These are phyloP conservation scores for Temnothorax rugatulus DNA, from an alignment of 2,888 invertebrate species.

Conservation along the genomic window DNA sequence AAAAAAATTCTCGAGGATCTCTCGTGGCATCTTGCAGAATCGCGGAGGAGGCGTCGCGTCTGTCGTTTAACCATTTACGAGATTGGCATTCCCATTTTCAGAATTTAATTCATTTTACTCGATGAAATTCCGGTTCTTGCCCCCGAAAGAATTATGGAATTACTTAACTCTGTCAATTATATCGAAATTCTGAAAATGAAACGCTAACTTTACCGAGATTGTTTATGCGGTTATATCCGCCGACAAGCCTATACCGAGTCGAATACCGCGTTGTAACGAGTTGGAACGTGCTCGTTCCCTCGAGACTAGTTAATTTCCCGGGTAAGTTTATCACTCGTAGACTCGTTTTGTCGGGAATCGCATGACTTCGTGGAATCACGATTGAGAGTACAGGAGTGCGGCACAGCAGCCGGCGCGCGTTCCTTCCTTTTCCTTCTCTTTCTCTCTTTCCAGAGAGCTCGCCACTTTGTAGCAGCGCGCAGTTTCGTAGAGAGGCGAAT, in stretches of 20 bases:
- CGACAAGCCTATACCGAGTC: constrained; percentile 43
- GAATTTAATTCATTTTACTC: neutral
- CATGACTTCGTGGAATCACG: constrained; percentile 52
- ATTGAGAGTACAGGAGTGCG: constrained; percentile 34
- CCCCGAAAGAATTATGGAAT: neutral
- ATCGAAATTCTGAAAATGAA: constrained; percentile 20
- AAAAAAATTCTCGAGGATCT: neutral
- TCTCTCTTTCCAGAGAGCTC: constrained; percentile 22
- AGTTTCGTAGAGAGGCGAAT: constrained; percentile 49
- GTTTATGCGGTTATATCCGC: constrained; percentile 47
- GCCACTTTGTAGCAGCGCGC: constrained; percentile 52
- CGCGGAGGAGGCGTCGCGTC: neutral
- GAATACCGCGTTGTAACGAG: constrained; percentile 38
- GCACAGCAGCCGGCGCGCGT: constrained; percentile 1
- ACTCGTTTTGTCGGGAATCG: constrained; percentile 53
- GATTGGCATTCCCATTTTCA: neutral
- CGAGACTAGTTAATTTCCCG: constrained; percentile 54
- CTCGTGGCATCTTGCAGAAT: neutral
- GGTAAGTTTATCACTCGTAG: constrained; percentile 53
- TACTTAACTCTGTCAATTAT: constrained; percentile 8
- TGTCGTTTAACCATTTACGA: neutral
- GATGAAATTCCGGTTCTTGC: too few species aligned
- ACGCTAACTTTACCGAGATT: constrained; percentile 5
- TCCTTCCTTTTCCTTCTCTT: neutral
- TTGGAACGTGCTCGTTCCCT: constrained; percentile 35